Conservation (phyloP, 2,888 invertebrate genomes). For the Platynereis dumerilii region DNA sequence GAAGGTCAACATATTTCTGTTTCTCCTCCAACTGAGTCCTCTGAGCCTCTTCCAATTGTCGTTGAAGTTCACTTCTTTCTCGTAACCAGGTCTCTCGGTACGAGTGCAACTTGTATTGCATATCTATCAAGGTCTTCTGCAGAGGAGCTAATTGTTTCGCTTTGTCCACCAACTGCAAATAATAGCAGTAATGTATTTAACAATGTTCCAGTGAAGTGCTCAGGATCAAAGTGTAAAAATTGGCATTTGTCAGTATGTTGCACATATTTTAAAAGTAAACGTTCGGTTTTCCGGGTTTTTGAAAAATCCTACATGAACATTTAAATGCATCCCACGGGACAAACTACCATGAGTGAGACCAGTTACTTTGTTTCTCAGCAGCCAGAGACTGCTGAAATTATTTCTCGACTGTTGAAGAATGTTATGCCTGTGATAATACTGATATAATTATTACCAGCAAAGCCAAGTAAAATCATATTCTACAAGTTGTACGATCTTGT, state of each 20-base stretch:
- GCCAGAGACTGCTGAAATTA: too few species aligned
- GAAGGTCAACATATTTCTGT: conserved; percentile 46
- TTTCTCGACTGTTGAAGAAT: too few species aligned
- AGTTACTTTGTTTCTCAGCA: too few species aligned
- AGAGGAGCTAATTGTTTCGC: conserved; percentile 40
- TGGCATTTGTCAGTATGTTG: background rate
- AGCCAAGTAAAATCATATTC: too few species aligned
- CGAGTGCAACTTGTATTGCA: conserved; percentile 43
- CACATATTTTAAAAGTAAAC: too few species aligned
- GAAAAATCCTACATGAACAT: too few species aligned
- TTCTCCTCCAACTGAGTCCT: conserved; percentile 45
- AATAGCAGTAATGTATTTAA: background rate
- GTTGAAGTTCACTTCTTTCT: conserved; percentile 47
- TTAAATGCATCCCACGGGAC: too few species aligned
- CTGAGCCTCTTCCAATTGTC: conserved; percentile 44
- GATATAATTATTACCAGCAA: too few species aligned
- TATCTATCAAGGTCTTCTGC: conserved; percentile 45
- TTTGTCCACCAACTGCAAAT: conserved; percentile 42
- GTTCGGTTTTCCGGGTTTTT: too few species aligned
- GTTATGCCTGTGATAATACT: too few species aligned
- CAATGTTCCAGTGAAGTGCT: background rate
- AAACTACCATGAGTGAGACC: too few species aligned
- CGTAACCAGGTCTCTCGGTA: conserved; percentile 46
- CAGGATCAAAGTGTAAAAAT: background rate
- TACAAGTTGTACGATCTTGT: too few species aligned